phyloP scores from a whole-genome alignment of 2,113 vertebrate genomes.

The Pleuronectes platessa region DNA sequence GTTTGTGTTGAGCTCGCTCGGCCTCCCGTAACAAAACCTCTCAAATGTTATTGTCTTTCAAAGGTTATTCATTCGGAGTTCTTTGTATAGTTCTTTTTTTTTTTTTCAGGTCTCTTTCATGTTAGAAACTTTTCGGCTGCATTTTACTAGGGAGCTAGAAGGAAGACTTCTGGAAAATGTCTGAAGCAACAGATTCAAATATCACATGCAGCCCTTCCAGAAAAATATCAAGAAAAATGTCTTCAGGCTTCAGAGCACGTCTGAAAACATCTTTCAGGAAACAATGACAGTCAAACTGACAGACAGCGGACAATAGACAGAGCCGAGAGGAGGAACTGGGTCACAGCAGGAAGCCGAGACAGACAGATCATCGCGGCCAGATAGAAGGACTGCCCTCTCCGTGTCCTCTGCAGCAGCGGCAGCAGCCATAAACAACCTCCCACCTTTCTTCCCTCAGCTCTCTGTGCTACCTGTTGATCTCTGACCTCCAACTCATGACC shows the following conservation, averaged over 20 bases:
- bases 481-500: constrained; percentile 83
- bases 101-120: too few relatives aligned
- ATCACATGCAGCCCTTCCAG: background rate
- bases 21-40: too few relatives aligned
- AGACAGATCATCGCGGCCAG: constrained; percentile 13
- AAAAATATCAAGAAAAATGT: background rate
- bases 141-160: too few relatives aligned
- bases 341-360: constrained; percentile 59
- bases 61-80: too few relatives aligned
- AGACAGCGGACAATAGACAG: constrained; percentile 52
- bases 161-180: too few relatives aligned
- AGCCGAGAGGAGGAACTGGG: constrained; percentile 37
- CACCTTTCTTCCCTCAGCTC: constrained; percentile 86
- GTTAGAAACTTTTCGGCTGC: too few relatives aligned
- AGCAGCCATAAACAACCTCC: constrained; percentile 86
- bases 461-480: constrained; percentile 88
- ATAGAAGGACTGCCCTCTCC: constrained; percentile 71
- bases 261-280: background rate
- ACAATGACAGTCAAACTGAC: constrained; percentile 19
- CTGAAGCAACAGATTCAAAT: background rate
- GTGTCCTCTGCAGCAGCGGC: constrained; percentile 82
- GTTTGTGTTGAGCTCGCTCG: too few relatives aligned
- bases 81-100: too few relatives aligned
- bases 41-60: too few relatives aligned
- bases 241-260: background rate